phyloP scores from a whole-genome alignment of 2,888 invertebrate genomes.

The Dioctria linearis region DNA sequence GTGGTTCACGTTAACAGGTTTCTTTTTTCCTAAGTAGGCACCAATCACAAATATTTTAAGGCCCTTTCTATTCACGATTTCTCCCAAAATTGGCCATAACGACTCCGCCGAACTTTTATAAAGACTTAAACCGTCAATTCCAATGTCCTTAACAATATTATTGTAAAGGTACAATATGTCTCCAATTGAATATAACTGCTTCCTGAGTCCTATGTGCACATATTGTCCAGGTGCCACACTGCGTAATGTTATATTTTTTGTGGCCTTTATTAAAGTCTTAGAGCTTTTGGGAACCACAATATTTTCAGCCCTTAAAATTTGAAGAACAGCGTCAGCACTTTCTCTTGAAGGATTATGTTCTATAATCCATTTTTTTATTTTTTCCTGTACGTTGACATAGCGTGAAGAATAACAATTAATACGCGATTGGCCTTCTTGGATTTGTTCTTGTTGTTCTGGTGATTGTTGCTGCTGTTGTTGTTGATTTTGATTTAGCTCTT shows the following conservation, averaged over 20 bases:
- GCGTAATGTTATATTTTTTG: too few species aligned
- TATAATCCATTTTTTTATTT: slow-evolving; percentile 1
- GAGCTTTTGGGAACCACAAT: too few species aligned
- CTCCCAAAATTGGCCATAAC: background rate
- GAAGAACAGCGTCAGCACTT: background rate
- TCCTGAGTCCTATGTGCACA: too few species aligned
- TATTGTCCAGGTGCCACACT: too few species aligned
- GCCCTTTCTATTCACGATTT: background rate
- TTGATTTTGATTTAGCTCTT: background rate
- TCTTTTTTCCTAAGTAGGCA: background rate
- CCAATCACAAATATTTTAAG: background rate
- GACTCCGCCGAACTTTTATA: too few species aligned
- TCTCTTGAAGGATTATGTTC: slow-evolving; percentile 2
- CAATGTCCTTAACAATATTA: too few species aligned
- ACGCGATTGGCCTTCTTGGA: background rate
- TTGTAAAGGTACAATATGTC: too few species aligned
- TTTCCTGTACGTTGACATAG: background rate
- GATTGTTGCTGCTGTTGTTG: background rate
- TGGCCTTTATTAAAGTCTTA: too few species aligned
- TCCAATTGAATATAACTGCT: too few species aligned
- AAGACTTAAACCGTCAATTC: too few species aligned
- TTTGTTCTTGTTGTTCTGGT: background rate
- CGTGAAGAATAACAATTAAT: background rate
- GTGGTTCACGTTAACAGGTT: background rate
- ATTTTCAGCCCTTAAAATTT: background rate